Conservation (phyloP, 1,140 invertebrate genomes). For the Thaumetopoea pityocampa region DNA sequence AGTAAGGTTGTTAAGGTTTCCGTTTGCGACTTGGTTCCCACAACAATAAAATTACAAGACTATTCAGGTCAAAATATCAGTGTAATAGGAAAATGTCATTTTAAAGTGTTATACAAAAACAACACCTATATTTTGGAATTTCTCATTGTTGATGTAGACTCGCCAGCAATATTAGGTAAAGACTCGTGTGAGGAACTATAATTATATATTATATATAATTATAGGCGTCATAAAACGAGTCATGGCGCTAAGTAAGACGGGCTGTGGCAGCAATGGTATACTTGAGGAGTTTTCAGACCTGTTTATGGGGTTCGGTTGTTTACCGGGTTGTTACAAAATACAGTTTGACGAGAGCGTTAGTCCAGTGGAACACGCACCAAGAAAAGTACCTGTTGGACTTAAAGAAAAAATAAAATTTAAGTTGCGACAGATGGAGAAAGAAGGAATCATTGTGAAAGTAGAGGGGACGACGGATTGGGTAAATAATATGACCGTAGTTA, state of each 20-base stretch:
- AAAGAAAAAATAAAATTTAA: conserved; percentile 19
- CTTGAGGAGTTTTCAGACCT: conserved; percentile 16
- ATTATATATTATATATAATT: conserved; percentile 5
- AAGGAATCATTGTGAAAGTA: conserved; percentile 19
- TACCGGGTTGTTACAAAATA: conserved; percentile 22
- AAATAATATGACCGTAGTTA: conserved; percentile 29
- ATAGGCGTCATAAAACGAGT: background rate
- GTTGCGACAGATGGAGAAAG: conserved; percentile 14
- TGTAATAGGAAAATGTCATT: conserved; percentile 15
- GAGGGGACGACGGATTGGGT: conserved; percentile 65
- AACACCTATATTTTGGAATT: conserved; percentile 13
- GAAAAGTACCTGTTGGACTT: conserved; percentile 21
- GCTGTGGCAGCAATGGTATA: too few relatives aligned
- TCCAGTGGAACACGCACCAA: conserved; percentile 16
- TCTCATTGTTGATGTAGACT: conserved; percentile 14
- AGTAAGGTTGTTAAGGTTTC: too few relatives aligned
- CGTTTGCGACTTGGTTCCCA: too few relatives aligned
- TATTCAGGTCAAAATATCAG: conserved; percentile 20
- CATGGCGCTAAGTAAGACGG: too few relatives aligned
- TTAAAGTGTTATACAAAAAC: conserved; percentile 18
- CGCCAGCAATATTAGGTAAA: conserved; percentile 15
- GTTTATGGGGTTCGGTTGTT: conserved; percentile 24
- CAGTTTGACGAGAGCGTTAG: conserved; percentile 4
- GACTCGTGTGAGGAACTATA: conserved; percentile 17
- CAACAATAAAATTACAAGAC: conserved; percentile 7